A percentile compares a stretch with the other conserved stretches of the same genome.
phyloP scores from a whole-genome alignment of 2,888 invertebrate species.

The Drosophila parthenogenetica region DNA sequence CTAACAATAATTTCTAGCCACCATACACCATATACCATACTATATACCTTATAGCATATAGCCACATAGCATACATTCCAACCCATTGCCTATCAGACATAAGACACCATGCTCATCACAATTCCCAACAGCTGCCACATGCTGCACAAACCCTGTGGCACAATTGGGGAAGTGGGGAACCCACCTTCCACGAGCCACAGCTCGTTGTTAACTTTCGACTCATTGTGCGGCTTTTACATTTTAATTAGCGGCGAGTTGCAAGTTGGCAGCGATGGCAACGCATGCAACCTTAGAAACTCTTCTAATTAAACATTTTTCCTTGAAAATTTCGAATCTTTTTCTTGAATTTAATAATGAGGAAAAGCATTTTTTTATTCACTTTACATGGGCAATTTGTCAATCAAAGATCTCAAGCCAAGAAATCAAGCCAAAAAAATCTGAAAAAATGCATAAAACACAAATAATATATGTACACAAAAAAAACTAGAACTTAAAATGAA shows the following conservation, averaged over 20 bases:
- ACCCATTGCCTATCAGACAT: slow-evolving; percentile 22
- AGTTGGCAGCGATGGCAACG: slow-evolving; percentile 45
- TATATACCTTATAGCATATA: neutral
- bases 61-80: slow-evolving; percentile 2
- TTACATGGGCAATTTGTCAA: slow-evolving; percentile 30
- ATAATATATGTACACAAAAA: slow-evolving; percentile 1
- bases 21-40: slow-evolving; percentile 3
- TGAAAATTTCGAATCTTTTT: slow-evolving; percentile 32
- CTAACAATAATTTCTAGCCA: slow-evolving; percentile 73
- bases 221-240: slow-evolving; percentile 81
- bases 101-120: slow-evolving; percentile 34
- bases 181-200: slow-evolving; percentile 36
- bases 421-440: neutral
- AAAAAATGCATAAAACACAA: neutral
- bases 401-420: neutral
- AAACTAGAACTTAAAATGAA: neutral
- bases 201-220: slow-evolving; percentile 75
- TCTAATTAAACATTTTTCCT: slow-evolving; percentile 69
- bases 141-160: slow-evolving; percentile 33
- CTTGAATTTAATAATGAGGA: neutral
- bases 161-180: too few species aligned
- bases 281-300: slow-evolving; percentile 52
- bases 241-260: slow-evolving; percentile 75
- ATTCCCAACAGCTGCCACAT: slow-evolving; percentile 46
- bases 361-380: neutral